Percentiles rank a stretch among this genome's conserved stretches.
Evolutionary conservation across 2,113 vertebrate genomes (phyloP).

Genomic region (Thunnus thynnus): DNA sequence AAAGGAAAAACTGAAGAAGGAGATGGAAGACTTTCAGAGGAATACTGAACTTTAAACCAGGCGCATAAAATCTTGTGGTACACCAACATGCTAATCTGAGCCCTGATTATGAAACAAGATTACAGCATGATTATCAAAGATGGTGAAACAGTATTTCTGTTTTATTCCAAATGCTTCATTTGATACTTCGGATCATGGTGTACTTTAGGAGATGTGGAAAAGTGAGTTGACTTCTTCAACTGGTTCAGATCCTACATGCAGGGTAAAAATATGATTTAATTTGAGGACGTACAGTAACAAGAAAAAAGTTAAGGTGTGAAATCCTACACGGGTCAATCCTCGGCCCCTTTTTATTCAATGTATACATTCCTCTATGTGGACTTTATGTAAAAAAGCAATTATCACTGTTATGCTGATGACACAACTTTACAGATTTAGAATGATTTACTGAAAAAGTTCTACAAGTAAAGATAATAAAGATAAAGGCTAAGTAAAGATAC

Average conservation of each 20-base stretch:
- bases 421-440: too few relatives aligned
- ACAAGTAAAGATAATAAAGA: too few relatives aligned
- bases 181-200: neutral
- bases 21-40: slow-evolving; percentile 20
- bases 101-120: slow-evolving; percentile 55
- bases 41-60: slow-evolving; percentile 44
- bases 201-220: neutral
- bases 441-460: too few relatives aligned
- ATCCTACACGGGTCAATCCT: neutral
- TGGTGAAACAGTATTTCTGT: neutral
- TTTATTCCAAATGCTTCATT: neutral
- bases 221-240: neutral
- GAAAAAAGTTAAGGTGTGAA: neutral
- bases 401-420: too few relatives aligned
- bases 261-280: neutral
- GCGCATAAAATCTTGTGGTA: slow-evolving; percentile 7
- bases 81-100: slow-evolving; percentile 36
- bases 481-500: too few relatives aligned
- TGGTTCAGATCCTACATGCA: neutral
- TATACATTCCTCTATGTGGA: neutral
- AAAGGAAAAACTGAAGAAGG: slow-evolving; percentile 53
- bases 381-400: too few relatives aligned
- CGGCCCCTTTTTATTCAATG: neutral
- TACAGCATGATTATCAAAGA: neutral
- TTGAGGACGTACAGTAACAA: neutral